Percentiles rank a stretch among this genome's conserved stretches.
These are phyloP conservation scores for Ficedula albicollis DNA, from an alignment of 2,797 vertebrate species.

Conservation along the genomic window DNA sequence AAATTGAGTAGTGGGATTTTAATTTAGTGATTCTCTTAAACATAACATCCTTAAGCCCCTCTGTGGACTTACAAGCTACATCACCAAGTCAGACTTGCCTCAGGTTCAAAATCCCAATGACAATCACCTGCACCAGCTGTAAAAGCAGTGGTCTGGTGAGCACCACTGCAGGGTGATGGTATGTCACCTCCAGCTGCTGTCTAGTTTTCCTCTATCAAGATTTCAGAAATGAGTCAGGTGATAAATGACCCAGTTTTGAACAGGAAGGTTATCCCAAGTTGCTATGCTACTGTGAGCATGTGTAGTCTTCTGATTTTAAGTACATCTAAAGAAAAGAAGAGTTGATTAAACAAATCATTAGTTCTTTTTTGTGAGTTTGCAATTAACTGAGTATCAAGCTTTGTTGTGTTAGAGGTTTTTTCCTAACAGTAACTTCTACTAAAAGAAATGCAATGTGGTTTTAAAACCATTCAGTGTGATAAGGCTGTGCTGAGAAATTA, in stretches of 20 bases:
- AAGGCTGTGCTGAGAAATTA: background rate
- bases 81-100: background rate
- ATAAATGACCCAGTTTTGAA: background rate
- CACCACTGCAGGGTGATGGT: background rate
- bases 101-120: background rate
- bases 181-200: background rate
- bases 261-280: background rate
- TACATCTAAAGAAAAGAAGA: background rate
- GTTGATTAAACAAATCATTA: background rate
- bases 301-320: background rate
- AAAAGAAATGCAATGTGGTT: background rate
- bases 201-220: background rate
- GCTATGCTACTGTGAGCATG: background rate
- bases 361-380: background rate
- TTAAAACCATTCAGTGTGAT: background rate
- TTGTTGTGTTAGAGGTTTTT: background rate
- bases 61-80: rapidly evolving
- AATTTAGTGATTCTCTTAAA: background rate
- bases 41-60: background rate
- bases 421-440: background rate
- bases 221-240: slow-evolving; percentile 7
- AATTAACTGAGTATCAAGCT: background rate
- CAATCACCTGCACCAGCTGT: background rate
- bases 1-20: background rate
- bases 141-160: background rate